Conservation (phyloP, 2,797 vertebrate genomes). For the Acanthis flammea region DNA sequence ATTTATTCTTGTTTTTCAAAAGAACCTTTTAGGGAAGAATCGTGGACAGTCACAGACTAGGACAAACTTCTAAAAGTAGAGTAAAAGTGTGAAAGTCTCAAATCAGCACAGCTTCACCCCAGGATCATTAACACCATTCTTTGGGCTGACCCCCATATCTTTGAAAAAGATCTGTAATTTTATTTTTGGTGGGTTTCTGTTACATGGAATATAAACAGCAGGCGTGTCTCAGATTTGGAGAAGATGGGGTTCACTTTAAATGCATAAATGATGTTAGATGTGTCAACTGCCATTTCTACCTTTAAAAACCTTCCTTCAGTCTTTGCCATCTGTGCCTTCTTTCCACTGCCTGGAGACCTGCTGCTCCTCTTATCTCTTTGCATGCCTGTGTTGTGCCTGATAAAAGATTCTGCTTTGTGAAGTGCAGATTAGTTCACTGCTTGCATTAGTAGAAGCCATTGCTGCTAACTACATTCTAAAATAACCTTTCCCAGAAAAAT, state of each 20-base stretch:
- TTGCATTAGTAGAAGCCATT: neutral
- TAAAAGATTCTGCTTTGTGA: constrained; percentile 24
- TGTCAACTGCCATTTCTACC: neutral
- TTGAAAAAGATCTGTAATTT: neutral
- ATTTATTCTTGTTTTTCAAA: neutral
- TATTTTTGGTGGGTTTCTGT: neutral
- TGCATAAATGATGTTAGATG: neutral
- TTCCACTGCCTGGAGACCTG: neutral
- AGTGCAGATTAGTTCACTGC: constrained; percentile 22
- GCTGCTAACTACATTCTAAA: neutral
- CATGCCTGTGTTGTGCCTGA: neutral
- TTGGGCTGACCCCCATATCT: neutral
- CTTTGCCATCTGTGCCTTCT: neutral
- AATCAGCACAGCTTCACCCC: neutral
- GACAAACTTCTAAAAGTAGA: neutral
- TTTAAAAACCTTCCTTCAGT: neutral
- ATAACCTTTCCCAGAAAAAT: neutral
- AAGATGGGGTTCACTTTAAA: neutral
- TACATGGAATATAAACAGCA: neutral
- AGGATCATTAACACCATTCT: neutral
- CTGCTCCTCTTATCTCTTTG: constrained; percentile 20
- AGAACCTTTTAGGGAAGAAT: neutral
- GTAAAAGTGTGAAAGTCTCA: neutral
- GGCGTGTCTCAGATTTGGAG: neutral
- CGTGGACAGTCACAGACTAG: neutral